These are phyloP conservation scores for Metacarcinus magister DNA, from an alignment of 2,888 invertebrate genomes.

Conservation along the genomic window DNA sequence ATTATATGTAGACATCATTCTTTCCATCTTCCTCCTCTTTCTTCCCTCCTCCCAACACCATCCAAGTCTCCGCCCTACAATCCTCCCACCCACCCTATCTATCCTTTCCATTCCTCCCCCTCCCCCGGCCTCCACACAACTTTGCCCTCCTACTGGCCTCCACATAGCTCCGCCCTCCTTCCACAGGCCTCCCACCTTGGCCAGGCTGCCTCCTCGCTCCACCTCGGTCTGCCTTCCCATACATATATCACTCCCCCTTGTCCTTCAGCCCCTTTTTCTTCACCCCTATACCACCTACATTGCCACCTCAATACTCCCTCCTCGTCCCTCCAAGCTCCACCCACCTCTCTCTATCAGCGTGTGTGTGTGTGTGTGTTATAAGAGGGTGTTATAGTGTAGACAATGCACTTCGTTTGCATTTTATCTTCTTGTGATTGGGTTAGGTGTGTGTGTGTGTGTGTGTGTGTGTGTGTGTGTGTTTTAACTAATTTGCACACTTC, in stretches of 20 bases:
- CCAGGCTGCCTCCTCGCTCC: not conserved
- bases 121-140: not conserved
- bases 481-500: no score
- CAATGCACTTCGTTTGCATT: no score
- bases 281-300: not conserved
- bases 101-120: not conserved
- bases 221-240: not conserved
- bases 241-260: not conserved
- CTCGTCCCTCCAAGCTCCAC: not conserved
- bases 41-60: not conserved
- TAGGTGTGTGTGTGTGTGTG: no score
- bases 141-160: not conserved
- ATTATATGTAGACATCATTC: not conserved
- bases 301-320: not conserved
- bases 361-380: no score
- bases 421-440: no score
- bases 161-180: not conserved
- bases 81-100: not conserved
- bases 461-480: no score
- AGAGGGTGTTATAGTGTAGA: no score
- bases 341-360: not conserved
- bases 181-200: constrained; percentile 11
- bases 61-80: not conserved
- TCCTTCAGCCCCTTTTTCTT: not conserved
- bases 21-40: not conserved